A percentile compares a stretch with the other conserved stretches of the same genome.
These are phyloP conservation scores for Ylistrum balloti DNA, from an alignment of 1,140 invertebrate species.

Conservation along the genomic window DNA sequence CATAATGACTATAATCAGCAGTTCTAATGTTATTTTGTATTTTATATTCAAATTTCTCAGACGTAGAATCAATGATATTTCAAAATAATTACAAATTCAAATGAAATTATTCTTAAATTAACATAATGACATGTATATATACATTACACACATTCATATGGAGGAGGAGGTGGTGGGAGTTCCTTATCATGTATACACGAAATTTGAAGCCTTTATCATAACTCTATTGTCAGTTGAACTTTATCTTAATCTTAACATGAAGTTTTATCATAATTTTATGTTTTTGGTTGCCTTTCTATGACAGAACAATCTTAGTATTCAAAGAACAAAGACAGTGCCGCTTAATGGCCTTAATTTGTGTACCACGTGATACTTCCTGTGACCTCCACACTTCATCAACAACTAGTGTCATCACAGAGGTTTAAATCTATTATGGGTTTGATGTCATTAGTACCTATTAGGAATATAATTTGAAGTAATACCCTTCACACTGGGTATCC, in stretches of 20 bases:
- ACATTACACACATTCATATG: too few relatives aligned
- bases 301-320: neutral
- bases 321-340: neutral
- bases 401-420: neutral
- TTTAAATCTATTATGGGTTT: neutral
- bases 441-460: neutral
- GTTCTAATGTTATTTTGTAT: too few relatives aligned
- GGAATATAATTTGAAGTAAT: neutral
- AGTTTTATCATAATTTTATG: neutral
- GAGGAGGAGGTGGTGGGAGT: too few relatives aligned
- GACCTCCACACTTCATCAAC: neutral
- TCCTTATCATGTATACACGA: too few relatives aligned
- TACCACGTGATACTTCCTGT: neutral
- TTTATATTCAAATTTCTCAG: too few relatives aligned
- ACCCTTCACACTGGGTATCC: neutral
- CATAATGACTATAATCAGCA: too few relatives aligned
- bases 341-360: neutral
- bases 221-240: too few relatives aligned
- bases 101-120: too few relatives aligned
- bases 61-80: too few relatives aligned
- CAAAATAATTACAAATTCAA: too few relatives aligned
- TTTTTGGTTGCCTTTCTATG: neutral
- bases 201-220: too few relatives aligned
- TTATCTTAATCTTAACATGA: neutral
- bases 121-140: too few relatives aligned